Percentiles rank a stretch among this genome's conserved stretches.
Evolutionary conservation across 2,797 vertebrate genomes (phyloP).

Genomic region (Pyrrhura leucotis): DNA sequence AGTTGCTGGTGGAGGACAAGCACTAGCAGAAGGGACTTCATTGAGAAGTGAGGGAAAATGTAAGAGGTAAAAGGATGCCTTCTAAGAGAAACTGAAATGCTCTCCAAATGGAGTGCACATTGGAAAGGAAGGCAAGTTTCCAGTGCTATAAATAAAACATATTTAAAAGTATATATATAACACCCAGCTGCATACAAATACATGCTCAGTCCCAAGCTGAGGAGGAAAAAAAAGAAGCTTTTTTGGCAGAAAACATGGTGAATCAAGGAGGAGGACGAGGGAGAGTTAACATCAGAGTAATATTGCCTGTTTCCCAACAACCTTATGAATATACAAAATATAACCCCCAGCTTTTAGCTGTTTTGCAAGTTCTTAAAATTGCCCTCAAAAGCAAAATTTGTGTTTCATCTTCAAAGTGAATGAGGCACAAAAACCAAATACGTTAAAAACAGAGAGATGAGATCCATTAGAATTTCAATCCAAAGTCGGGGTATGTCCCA

Average conservation of each 20-base stretch:
- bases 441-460: background rate
- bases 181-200: background rate
- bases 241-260: background rate
- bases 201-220: background rate
- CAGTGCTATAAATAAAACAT: background rate
- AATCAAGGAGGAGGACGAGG: background rate
- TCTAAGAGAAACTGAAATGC: background rate
- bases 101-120: background rate
- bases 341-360: background rate
- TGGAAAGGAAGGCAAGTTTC: background rate
- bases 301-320: background rate
- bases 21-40: background rate
- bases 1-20: background rate
- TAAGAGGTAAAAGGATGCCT: background rate
- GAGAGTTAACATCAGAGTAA: background rate
- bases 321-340: background rate
- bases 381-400: background rate
- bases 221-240: background rate
- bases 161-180: background rate
- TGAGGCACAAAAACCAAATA: background rate
- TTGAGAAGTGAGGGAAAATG: fast-evolving
- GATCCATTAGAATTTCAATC: background rate
- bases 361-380: background rate
- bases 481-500: background rate
- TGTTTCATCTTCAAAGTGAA: background rate